Conservation (phyloP, 1,140 invertebrate species). For the Frieseomelitta varia region DNA sequence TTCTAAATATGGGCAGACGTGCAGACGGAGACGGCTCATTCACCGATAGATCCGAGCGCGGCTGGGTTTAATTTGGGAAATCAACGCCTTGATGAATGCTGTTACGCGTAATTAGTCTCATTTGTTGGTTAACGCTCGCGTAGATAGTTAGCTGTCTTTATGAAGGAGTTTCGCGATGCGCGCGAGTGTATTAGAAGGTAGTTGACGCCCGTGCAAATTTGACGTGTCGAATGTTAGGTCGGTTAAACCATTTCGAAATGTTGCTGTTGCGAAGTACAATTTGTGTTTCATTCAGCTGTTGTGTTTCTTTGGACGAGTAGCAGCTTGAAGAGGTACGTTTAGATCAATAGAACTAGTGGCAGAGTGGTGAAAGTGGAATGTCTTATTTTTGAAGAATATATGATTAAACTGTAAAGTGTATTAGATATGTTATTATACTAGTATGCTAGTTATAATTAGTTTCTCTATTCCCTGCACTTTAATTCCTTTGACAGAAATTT, state of each 20-base stretch:
- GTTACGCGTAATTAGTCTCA: slow-evolving; percentile 13
- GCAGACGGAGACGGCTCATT: slow-evolving; percentile 8
- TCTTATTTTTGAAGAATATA: no score
- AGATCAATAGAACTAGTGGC: no score
- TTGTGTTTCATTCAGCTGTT: background rate
- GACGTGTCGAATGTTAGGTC: background rate
- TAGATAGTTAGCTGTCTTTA: background rate
- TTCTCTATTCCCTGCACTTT: no score
- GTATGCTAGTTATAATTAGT: no score
- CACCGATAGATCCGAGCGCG: background rate
- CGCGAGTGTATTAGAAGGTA: background rate
- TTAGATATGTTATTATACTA: no score
- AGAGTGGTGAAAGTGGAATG: no score
- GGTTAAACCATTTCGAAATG: background rate
- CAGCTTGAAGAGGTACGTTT: background rate
- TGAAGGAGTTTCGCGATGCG: background rate
- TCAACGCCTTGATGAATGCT: slow-evolving; percentile 4
- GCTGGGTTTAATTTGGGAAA: background rate
- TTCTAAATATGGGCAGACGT: slow-evolving; percentile 35
- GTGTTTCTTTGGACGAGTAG: background rate
- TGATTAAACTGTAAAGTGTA: no score
- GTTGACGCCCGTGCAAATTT: background rate
- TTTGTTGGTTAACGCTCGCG: background rate
- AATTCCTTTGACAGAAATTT: no score
- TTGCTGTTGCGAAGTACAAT: background rate